phyloP scores from a whole-genome alignment of 2,797 vertebrate genomes.

The Muscicapa comitata region DNA sequence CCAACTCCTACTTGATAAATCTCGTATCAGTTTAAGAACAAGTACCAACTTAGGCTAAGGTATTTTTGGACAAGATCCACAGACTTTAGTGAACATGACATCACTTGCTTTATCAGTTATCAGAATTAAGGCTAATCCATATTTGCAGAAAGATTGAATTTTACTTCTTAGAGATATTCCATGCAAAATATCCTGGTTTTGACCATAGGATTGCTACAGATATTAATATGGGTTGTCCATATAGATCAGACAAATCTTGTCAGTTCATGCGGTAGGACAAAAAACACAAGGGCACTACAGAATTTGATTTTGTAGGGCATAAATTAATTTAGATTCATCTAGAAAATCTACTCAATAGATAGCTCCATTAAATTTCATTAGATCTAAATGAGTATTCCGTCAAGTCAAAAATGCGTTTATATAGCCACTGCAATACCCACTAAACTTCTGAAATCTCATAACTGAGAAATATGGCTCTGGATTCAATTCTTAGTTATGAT shows the following conservation, averaged over 20 bases:
- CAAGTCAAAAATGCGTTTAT: neutral
- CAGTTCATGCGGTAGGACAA: neutral
- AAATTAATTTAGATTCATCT: neutral
- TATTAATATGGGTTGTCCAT: neutral
- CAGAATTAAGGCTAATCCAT: neutral
- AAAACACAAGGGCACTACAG: neutral
- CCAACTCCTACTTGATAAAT: neutral
- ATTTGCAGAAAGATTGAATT: neutral
- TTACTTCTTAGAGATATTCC: neutral
- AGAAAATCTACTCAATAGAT: neutral
- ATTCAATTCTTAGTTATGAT: neutral
- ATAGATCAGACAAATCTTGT: neutral
- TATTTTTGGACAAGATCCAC: neutral
- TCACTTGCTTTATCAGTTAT: neutral
- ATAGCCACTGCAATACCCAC: neutral
- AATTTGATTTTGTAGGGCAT: neutral
- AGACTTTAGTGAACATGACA: neutral
- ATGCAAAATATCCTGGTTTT: neutral
- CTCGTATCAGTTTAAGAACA: neutral
- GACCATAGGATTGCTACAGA: neutral
- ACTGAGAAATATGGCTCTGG: neutral
- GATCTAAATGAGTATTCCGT: neutral
- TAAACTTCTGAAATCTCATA: neutral
- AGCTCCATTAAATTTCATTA: neutral
- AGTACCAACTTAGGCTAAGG: accelerated